Conservation (phyloP, 1,140 invertebrate species). For the Bombus vancouverensis region DNA sequence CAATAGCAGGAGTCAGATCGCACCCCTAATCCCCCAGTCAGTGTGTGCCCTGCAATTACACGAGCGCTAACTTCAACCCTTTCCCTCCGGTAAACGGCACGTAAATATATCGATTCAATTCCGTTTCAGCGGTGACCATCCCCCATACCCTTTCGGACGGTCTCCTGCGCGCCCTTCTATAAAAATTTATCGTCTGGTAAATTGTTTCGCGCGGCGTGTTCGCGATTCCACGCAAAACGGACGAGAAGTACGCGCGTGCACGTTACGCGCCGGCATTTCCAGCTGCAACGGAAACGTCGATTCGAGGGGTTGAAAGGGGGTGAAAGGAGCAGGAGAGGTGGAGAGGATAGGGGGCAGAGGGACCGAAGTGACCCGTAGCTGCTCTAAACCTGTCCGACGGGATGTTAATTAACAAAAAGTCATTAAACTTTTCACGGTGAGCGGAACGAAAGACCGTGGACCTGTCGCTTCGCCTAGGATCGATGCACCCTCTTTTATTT, state of each 20-base stretch:
- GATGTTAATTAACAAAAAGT: conserved; percentile 82
- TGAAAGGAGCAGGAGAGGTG: conserved; percentile 5
- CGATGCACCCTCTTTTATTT: conserved; percentile 56
- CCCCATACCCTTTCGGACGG: conserved; percentile 22
- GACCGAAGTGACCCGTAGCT: conserved; percentile 74
- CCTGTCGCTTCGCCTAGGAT: conserved; percentile 58
- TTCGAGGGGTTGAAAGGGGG: neutral
- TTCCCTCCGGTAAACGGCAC: conserved; percentile 79
- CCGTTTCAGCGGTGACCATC: conserved; percentile 76
- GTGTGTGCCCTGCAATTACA: conserved; percentile 76
- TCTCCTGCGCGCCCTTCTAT: conserved; percentile 79
- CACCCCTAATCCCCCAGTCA: conserved; percentile 34
- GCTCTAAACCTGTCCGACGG: conserved; percentile 74
- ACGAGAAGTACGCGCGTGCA: conserved; percentile 46
- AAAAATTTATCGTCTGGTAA: conserved; percentile 84
- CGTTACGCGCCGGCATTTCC: conserved; percentile 57
- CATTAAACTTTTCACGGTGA: conserved; percentile 81
- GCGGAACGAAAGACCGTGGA: conserved; percentile 73
- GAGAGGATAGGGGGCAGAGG: neutral
- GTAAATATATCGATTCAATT: conserved; percentile 84
- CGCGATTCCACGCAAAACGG: conserved; percentile 72
- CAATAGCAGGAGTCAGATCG: conserved; percentile 47
- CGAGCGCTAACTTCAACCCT: conserved; percentile 77
- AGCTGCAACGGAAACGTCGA: conserved; percentile 64
- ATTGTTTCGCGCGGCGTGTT: conserved; percentile 80